Base-by-base conservation (phyloP, 2,113 vertebrate species). In the Podarcis cretensis region DNA sequence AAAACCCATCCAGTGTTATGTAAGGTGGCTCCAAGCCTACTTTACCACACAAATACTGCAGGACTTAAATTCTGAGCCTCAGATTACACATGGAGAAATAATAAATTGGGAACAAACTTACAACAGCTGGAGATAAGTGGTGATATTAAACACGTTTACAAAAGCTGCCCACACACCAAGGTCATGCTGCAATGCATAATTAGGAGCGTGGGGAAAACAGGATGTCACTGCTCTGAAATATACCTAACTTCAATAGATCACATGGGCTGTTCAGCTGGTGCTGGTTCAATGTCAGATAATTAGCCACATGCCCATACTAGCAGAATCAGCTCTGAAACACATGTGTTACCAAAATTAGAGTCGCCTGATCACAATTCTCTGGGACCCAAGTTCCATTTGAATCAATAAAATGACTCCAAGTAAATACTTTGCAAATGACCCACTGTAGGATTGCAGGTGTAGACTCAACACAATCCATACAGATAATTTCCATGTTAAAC, bases 11-110 rank as follows among this genome's bases (percentile, higher is more conserved):
- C 75, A 27, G 71, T 88, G 77, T 30, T 94, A 66, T 43, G 43
- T 68, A 90, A 90, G 89, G 73, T 9, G 25, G 13, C 82, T 89
- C 86, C 63, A 68, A 93, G 90, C 18, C 12, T 54, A 85, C 23
- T 80, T 0, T 0, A 77, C 63, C 66, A 87, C 3, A 74, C 59
- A 3, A 8, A 0, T 30, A 73, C 59, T 76, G 87, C 75, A 59
- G 9, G 89, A 37, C 1, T 0, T 8, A 6, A 76, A 63, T 20
- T 43, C 5, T 0, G 0, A 35, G 74, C 89, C 75, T 63, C 20
- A 40, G 73, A 84, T 65, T 74, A 91, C 85, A 71, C 2, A 30
- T 43, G 77, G 6, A 57, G 37, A 1, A 86, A 90, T 4, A 0
- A 1, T 0, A 89, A 82, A 5, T 35, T 78, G 32, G 63, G 35